These are phyloP conservation scores for Rhodeus uyekii DNA, from an alignment of 2,797 vertebrate genomes.

Conservation along the genomic window DNA sequence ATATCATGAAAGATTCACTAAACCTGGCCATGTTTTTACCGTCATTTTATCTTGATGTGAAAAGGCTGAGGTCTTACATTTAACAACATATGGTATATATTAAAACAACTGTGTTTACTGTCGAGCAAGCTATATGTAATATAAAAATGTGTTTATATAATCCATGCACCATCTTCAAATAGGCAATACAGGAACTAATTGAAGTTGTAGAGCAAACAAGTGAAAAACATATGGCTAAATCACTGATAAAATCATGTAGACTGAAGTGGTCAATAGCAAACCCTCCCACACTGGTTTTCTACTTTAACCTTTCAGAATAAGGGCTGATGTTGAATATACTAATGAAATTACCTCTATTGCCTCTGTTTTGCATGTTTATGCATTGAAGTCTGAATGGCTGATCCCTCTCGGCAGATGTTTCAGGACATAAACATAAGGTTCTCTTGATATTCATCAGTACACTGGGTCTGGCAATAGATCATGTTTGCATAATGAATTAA, in stretches of 20 bases:
- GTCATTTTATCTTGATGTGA: neutral
- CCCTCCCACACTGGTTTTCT: constrained; percentile 61
- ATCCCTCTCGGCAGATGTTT: constrained; percentile 74
- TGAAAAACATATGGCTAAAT: constrained; percentile 67
- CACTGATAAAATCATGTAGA: constrained; percentile 57
- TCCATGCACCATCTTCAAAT: neutral
- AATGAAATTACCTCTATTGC: constrained; percentile 78
- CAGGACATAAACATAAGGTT: constrained; percentile 64
- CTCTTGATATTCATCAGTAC: constrained; percentile 79
- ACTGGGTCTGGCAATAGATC: constrained; percentile 65
- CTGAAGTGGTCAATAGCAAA: constrained; percentile 49
- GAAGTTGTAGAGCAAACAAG: constrained; percentile 49
- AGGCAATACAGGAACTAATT: neutral
- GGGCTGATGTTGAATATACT: constrained; percentile 76
- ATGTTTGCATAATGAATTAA: constrained; percentile 72
- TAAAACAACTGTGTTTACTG: neutral
- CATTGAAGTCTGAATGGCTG: constrained; percentile 64
- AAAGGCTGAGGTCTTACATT: neutral
- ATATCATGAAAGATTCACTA: neutral
- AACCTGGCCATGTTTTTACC: neutral
- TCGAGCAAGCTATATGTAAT: neutral
- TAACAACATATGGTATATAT: neutral
- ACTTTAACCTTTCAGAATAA: constrained; percentile 68
- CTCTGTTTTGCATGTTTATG: constrained; percentile 66
- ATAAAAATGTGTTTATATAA: neutral